A percentile compares a stretch with the other conserved stretches of the same genome.
These are phyloP conservation scores for Paracanthobrama guichenoti DNA, from an alignment of 2,113 vertebrate genomes.

Conservation along the genomic window DNA sequence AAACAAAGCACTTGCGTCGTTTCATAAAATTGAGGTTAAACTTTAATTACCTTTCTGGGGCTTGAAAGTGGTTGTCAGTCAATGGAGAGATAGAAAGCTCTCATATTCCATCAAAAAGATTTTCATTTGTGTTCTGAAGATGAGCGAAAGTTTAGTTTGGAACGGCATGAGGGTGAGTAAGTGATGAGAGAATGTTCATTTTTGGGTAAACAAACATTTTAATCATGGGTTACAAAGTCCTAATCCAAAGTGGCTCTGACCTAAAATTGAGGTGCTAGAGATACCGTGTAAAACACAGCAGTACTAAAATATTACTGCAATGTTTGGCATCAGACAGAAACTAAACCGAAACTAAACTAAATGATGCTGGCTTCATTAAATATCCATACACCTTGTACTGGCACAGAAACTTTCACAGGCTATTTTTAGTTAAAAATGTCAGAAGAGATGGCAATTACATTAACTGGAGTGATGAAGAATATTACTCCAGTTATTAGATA, in stretches of 20 bases:
- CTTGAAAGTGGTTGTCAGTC: too few relatives aligned
- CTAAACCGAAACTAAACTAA: neutral
- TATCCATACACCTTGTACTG: neutral
- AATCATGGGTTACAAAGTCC: neutral
- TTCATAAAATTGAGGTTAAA: too few relatives aligned
- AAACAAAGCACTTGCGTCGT: too few relatives aligned
- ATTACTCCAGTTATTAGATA: neutral
- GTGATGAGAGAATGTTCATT: too few relatives aligned
- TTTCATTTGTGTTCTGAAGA: too few relatives aligned
- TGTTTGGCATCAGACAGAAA: neutral
- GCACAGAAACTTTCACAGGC: neutral
- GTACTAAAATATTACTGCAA: neutral
- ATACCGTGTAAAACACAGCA: neutral
- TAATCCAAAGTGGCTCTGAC: neutral
- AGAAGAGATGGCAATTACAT: neutral
- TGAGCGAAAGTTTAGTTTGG: too few relatives aligned
- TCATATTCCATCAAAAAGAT: too few relatives aligned
- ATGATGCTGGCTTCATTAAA: neutral
- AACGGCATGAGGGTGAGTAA: too few relatives aligned
- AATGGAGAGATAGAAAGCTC: too few relatives aligned
- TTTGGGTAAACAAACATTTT: too few relatives aligned
- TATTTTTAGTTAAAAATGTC: slow-evolving; percentile 3
- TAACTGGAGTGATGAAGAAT: neutral
- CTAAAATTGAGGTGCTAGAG: neutral
- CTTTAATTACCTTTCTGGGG: too few relatives aligned